phyloP scores from a whole-genome alignment of 2,888 invertebrate genomes.

The Dynastes grantii region DNA sequence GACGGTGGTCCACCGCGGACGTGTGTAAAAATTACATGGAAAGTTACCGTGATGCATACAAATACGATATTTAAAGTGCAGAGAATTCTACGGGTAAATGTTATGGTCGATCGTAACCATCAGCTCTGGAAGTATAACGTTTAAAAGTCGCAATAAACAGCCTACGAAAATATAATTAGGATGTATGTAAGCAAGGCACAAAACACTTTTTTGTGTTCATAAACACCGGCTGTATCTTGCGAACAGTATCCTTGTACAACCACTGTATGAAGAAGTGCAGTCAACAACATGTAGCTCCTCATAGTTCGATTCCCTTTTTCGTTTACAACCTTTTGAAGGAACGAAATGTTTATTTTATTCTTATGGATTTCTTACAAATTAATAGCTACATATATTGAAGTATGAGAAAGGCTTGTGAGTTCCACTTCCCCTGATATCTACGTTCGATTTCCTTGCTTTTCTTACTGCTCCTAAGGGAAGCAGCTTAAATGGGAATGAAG shows the following conservation, averaged over 20 bases:
- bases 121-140: slow-evolving; percentile 18
- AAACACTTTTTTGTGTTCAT: no score
- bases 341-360: no score
- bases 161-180: slow-evolving; percentile 40
- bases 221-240: no score
- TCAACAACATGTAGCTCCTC: background rate
- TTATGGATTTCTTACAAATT: no score
- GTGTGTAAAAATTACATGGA: slow-evolving; percentile 51
- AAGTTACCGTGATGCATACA: slow-evolving; percentile 48
- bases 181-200: background rate
- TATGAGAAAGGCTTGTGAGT: no score
- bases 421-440: no score
- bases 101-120: slow-evolving; percentile 26
- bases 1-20: slow-evolving; percentile 50
- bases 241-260: no score
- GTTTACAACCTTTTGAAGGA: background rate
- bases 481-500: no score
- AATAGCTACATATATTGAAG: no score
- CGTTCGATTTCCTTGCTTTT: no score
- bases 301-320: background rate
- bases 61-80: slow-evolving; percentile 41
- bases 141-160: slow-evolving; percentile 24
- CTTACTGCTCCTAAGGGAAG: no score
- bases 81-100: slow-evolving; percentile 23
- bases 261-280: background rate